Percentiles rank a stretch among this genome's conserved stretches.
Evolutionary conservation across 2,888 invertebrate species (phyloP).

Genomic region (Allolobophora icterica): DNA sequence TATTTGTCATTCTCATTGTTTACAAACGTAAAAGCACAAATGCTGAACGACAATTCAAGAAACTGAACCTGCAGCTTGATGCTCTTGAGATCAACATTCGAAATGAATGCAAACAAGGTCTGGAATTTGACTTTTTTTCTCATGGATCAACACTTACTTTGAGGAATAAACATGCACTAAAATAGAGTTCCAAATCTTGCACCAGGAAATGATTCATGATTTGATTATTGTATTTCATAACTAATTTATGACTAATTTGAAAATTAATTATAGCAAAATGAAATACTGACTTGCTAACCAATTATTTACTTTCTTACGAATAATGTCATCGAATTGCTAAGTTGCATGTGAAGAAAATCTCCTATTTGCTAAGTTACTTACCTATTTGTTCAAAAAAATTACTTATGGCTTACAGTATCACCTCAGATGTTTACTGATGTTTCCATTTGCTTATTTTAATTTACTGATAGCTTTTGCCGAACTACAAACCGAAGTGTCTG

Average conservation of each 20-base stretch:
- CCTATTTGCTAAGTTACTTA: neutral
- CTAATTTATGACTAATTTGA: neutral
- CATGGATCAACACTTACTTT: neutral
- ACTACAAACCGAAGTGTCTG: conserved; percentile 98
- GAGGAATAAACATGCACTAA: neutral
- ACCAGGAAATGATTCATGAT: neutral
- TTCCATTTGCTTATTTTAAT: neutral
- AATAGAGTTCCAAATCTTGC: neutral
- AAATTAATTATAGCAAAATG: neutral
- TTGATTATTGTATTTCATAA: neutral
- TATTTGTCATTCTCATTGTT: conserved; percentile 79
- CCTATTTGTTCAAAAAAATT: neutral
- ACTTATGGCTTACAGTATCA: neutral
- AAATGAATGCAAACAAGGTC: conserved; percentile 89
- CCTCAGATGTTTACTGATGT: neutral
- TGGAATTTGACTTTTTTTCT: neutral
- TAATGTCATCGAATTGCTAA: neutral
- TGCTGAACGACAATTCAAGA: conserved; percentile 94
- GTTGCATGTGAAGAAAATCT: neutral
- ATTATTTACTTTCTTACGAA: neutral
- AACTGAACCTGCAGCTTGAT: conserved; percentile 98
- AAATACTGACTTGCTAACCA: neutral
- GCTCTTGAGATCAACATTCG: conserved; percentile 96
- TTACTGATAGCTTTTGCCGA: conserved; percentile 84
- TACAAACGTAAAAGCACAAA: conserved; percentile 91